Percentiles rank a stretch among this genome's conserved stretches.
Conservation (phyloP, 2,113 vertebrate species). For the Campylomormyrus numenius region DNA sequence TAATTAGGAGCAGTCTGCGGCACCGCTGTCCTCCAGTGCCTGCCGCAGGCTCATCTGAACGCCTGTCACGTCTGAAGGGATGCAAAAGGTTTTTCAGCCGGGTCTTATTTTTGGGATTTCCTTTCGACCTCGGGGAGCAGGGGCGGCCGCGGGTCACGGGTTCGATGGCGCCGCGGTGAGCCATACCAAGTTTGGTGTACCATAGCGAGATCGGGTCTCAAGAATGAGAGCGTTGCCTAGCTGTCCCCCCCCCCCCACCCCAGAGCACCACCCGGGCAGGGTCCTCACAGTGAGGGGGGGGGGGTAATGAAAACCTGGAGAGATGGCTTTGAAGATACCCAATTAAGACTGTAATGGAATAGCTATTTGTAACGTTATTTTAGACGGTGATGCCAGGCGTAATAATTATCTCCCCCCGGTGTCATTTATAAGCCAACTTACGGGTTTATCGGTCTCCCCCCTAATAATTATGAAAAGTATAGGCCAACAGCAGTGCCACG, state of each 20-base stretch:
- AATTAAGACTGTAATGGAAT: neutral
- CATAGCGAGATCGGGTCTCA: neutral
- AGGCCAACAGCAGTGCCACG: neutral
- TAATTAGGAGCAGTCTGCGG: neutral
- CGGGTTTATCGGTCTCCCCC: neutral
- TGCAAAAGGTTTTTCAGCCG: neutral
- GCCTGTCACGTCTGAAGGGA: neutral
- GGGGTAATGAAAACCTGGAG: neutral
- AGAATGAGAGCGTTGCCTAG: neutral
- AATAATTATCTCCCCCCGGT: neutral
- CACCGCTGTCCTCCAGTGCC: neutral
- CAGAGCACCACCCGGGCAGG: neutral
- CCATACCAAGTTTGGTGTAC: neutral
- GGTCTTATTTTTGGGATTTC: neutral
- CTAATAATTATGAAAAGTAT: neutral
- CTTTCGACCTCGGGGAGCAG: neutral
- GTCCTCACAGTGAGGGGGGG: neutral
- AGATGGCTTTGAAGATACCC: neutral
- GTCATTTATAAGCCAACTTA: neutral
- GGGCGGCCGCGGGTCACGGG: neutral
- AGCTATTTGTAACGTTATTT: neutral
- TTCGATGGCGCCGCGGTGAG: neutral
- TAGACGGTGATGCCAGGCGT: neutral
- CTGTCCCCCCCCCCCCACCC: neutral
- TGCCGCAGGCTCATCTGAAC: neutral